These are phyloP conservation scores for Drosophila yooni DNA, from an alignment of 2,888 invertebrate species.

Conservation along the genomic window DNA sequence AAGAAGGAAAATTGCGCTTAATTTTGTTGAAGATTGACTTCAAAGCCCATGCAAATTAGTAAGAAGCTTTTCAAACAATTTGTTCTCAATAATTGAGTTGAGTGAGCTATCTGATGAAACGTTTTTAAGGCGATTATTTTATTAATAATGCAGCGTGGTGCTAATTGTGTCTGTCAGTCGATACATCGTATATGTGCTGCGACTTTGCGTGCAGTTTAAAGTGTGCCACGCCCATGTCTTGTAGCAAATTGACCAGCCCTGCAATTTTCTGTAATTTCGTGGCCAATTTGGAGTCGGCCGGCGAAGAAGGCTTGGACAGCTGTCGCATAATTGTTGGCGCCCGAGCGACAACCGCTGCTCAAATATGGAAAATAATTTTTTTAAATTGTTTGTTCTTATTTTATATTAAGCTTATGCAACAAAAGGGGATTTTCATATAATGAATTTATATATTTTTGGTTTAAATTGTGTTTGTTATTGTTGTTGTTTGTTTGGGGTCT, in stretches of 20 bases:
- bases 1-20: not conserved
- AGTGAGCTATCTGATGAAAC: not conserved
- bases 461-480: slow-evolving; percentile 13
- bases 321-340: slow-evolving; percentile 63
- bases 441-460: slow-evolving; percentile 31
- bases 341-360: slow-evolving; percentile 50
- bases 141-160: slow-evolving; percentile 28
- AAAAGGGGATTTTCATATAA: slow-evolving; percentile 55
- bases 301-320: slow-evolving; percentile 25
- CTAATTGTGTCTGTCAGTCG: slow-evolving; percentile 27
- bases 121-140: not conserved
- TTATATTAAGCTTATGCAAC: slow-evolving; percentile 35
- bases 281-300: slow-evolving; percentile 37
- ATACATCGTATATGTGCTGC: slow-evolving; percentile 12
- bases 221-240: slow-evolving; percentile 57
- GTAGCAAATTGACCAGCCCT: slow-evolving; percentile 47
- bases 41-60: not conserved
- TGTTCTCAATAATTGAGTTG: not conserved
- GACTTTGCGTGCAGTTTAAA: slow-evolving; percentile 47
- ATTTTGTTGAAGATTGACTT: not conserved
- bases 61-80: not conserved
- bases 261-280: slow-evolving; percentile 67
- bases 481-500: slow-evolving; percentile 3
- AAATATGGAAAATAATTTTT: slow-evolving; percentile 70
- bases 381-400: slow-evolving; percentile 65